These are phyloP conservation scores for Microtus pennsylvanicus DNA, from an alignment of 2,113 vertebrate species.

Conservation along the genomic window DNA sequence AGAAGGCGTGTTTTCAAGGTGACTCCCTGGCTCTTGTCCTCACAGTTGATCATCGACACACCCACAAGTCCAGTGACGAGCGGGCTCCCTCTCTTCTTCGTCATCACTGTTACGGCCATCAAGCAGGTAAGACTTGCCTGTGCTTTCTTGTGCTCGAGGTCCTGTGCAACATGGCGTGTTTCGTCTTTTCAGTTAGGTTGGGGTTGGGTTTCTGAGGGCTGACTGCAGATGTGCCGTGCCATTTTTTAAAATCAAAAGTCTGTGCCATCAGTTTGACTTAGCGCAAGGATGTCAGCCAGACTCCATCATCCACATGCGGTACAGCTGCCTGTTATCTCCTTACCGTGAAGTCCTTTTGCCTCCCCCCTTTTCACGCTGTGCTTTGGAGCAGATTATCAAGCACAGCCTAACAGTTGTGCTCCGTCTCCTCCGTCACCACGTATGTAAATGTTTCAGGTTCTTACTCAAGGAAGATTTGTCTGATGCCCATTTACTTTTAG, in stretches of 20 bases:
- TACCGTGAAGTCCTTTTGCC: not conserved
- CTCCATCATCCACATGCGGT: too few species aligned
- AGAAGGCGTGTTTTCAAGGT: not conserved
- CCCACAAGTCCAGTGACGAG: conserved; percentile 98
- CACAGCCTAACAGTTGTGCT: too few species aligned
- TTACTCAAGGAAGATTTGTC: not conserved
- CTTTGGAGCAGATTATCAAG: not conserved
- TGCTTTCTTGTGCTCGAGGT: not conserved
- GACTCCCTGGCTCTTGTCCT: conserved; percentile 2
- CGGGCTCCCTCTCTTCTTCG: conserved; percentile 97
- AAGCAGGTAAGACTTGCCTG: conserved; percentile 92
- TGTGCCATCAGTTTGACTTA: not conserved
- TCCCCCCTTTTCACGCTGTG: not conserved
- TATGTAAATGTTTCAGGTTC: not conserved
- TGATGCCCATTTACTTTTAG: not conserved
- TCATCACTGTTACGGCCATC: conserved; percentile 98
- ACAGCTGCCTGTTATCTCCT: not conserved
- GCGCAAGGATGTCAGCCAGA: not conserved
- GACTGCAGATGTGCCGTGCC: not conserved
- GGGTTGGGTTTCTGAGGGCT: not conserved
- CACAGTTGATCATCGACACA: conserved; percentile 97
- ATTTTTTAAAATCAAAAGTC: not conserved
- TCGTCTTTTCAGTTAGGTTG: not conserved
- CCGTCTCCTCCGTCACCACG: not conserved
- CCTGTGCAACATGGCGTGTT: not conserved